Evolutionary conservation across 1,140 invertebrate genomes (phyloP).

Genomic region (Papilio glaucus): DNA sequence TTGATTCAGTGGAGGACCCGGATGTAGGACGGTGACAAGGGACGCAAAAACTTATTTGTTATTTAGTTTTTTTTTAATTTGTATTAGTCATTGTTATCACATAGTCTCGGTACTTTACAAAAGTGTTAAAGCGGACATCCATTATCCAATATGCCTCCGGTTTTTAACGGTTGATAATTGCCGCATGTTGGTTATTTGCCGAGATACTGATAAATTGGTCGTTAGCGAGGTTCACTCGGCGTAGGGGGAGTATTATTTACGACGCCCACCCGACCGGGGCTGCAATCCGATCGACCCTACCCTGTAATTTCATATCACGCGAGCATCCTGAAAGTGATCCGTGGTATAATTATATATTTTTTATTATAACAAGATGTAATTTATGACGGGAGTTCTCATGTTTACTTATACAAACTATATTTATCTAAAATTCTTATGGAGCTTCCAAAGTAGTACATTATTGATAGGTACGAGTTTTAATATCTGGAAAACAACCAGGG

Average conservation of each 20-base stretch:
- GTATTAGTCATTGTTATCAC: not conserved
- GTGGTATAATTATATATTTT: no score
- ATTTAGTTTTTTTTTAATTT: not conserved
- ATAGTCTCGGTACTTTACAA: not conserved
- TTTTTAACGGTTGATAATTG: not conserved
- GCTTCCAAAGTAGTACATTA: no score
- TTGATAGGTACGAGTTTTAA: no score
- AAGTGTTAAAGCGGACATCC: not conserved
- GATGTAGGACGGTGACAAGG: no score
- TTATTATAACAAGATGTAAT: no score
- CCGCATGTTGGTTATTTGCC: not conserved
- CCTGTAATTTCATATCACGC: not conserved
- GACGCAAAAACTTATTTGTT: not conserved
- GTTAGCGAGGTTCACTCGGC: not conserved
- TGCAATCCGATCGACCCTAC: not conserved
- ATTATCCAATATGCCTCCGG: not conserved
- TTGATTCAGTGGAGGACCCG: no score
- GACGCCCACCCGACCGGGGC: not conserved
- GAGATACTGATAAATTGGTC: not conserved
- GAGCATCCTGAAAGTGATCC: no score
- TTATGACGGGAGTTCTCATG: no score
- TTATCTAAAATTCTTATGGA: no score
- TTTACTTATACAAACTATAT: no score
- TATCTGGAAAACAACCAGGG: no score
- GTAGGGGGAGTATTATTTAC: not conserved